A percentile compares a stretch with the other conserved stretches of the same genome.
Evolutionary conservation across 2,888 invertebrate species (phyloP).

Genomic region (Eueremaeus valkanovi): DNA sequence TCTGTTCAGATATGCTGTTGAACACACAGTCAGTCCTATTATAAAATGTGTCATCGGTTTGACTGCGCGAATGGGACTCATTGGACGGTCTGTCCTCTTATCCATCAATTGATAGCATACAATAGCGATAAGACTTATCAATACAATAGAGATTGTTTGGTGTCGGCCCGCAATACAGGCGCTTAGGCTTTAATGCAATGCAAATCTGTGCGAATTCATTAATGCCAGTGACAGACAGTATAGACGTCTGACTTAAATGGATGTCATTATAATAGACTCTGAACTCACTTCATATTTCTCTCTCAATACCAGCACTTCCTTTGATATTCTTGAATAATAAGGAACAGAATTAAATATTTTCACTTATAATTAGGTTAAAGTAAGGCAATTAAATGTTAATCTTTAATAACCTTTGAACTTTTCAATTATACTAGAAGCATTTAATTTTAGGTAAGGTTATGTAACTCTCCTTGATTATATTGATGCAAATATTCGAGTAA

Average conservation of each 20-base stretch:
- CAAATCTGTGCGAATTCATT: constrained; percentile 30
- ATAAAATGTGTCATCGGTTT: not conserved
- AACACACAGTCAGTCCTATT: not conserved
- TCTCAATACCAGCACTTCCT: not conserved
- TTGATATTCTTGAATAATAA: not conserved
- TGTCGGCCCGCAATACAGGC: not conserved
- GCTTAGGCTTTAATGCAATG: constrained; percentile 12
- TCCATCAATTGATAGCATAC: not conserved
- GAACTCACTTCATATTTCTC: constrained; percentile 7
- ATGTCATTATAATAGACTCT: constrained; percentile 31
- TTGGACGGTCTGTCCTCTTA: not conserved
- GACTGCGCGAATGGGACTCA: not conserved
- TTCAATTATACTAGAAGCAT: too few relatives aligned
- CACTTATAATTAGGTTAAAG: too few relatives aligned
- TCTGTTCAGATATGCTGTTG: not conserved
- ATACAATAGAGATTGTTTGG: not conserved
- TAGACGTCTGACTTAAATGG: constrained; percentile 21
- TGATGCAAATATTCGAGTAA: too few relatives aligned
- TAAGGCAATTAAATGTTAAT: too few relatives aligned
- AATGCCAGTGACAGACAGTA: constrained; percentile 25
- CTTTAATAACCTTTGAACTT: too few relatives aligned
- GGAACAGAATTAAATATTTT: not conserved
- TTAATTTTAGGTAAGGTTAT: too few relatives aligned
- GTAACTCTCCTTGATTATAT: too few relatives aligned
- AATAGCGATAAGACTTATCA: not conserved